Evolutionary conservation across 2,113 vertebrate genomes (phyloP).

Genomic region (Brienomyrus longianalis): DNA sequence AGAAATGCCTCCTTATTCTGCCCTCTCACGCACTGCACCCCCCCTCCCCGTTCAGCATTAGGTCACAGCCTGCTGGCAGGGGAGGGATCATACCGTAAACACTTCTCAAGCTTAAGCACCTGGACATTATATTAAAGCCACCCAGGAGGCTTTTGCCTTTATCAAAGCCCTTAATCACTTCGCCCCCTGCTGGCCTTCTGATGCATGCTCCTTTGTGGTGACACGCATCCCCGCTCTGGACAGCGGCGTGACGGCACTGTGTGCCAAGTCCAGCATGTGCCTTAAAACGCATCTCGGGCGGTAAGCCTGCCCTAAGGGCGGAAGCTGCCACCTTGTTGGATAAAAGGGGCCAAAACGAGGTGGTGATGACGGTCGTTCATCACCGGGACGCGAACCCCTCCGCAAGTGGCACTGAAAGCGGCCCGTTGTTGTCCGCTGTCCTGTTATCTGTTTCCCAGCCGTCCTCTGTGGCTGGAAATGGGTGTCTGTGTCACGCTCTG

Average conservation of each 20-base stretch:
- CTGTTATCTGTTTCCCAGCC: conserved; percentile 13
- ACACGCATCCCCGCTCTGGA: not conserved
- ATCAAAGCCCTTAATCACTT: not conserved
- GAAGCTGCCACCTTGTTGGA: not conserved
- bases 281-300: not conserved
- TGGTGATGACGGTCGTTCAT: not conserved
- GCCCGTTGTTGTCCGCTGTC: not conserved
- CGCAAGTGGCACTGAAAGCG: not conserved
- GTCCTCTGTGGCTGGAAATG: conserved; percentile 18
- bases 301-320: not conserved
- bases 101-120: not conserved
- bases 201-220: not conserved
- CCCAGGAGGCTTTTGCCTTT: not conserved
- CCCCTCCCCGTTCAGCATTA: not conserved
- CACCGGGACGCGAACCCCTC: not conserved
- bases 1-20: not conserved
- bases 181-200: not conserved
- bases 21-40: not conserved
- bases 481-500: conserved; percentile 41
- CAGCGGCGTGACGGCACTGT: not conserved
- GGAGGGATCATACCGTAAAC: not conserved
- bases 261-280: not conserved
- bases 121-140: not conserved
- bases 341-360: not conserved
- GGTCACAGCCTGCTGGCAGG: not conserved